phyloP scores from a whole-genome alignment of 2,113 vertebrate genomes.

The Cynocephalus volans region DNA sequence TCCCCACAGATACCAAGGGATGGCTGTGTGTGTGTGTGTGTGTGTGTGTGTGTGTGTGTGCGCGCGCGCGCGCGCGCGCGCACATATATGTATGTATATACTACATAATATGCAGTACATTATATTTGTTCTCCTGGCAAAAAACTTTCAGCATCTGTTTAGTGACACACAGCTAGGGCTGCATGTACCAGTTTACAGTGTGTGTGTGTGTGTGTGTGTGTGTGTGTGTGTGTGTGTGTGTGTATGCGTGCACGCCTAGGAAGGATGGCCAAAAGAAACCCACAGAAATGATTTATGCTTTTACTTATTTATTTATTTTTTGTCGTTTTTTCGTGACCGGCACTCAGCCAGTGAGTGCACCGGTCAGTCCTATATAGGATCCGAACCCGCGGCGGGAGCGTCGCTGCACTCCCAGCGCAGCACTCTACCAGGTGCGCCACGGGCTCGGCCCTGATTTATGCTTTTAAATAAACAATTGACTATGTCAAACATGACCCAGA shows the following conservation, averaged over 20 bases:
- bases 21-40: too few relatives aligned
- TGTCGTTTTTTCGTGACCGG: too few relatives aligned
- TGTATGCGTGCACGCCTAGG: not conserved
- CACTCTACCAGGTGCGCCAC: too few relatives aligned
- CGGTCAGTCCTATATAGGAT: too few relatives aligned
- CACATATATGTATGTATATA: not conserved
- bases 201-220: not conserved
- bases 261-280: not conserved
- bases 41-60: too few relatives aligned
- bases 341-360: too few relatives aligned
- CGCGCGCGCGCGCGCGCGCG: too few relatives aligned
- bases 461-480: slow-evolving; percentile 46
- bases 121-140: not conserved
- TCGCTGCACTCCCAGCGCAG: too few relatives aligned
- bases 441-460: too few relatives aligned
- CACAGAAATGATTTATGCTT: not conserved
- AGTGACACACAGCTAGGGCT: not conserved
- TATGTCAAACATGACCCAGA: not conserved
- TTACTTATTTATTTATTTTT: too few relatives aligned
- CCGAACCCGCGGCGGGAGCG: too few relatives aligned
- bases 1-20: too few relatives aligned
- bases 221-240: not conserved
- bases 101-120: not conserved
- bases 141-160: not conserved
- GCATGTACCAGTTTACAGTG: not conserved